Evolutionary conservation across 2,113 vertebrate species (phyloP).

Genomic region (Choloepus hoffmanni): DNA sequence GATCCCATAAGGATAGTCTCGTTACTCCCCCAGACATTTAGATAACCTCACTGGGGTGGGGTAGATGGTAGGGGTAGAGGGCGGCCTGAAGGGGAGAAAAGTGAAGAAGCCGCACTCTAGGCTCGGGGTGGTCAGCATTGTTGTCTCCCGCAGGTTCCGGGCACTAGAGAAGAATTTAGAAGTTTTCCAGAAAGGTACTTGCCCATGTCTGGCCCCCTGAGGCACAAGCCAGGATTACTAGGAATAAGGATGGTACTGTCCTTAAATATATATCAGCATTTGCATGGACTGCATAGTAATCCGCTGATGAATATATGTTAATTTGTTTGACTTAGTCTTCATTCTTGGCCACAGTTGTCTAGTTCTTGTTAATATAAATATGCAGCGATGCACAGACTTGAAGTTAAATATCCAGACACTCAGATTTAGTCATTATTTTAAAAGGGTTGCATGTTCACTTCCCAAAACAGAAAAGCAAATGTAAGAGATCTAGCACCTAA

Average conservation of each 20-base stretch:
- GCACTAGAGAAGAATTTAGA: neutral
- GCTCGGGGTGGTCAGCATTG: neutral
- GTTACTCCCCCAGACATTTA: neutral
- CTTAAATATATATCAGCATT: neutral
- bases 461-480: conserved; percentile 37
- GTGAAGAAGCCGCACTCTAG: neutral
- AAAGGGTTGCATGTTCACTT: neutral
- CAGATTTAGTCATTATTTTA: conserved; percentile 37
- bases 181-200: neutral
- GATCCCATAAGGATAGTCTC: neutral
- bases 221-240: neutral
- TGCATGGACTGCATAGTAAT: neutral
- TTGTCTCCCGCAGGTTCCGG: neutral
- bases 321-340: neutral
- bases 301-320: neutral
- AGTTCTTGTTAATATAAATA: conserved; percentile 2
- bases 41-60: neutral
- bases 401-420: neutral
- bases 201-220: neutral
- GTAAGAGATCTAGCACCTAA: conserved; percentile 28
- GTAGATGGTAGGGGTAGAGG: neutral
- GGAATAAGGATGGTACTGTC: neutral
- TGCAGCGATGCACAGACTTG: neutral
- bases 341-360: neutral
- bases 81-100: neutral